Percentiles rank a stretch among this genome's conserved stretches.
phyloP scores from a whole-genome alignment of 2,113 vertebrate species.

The Hepsetus odoe region DNA sequence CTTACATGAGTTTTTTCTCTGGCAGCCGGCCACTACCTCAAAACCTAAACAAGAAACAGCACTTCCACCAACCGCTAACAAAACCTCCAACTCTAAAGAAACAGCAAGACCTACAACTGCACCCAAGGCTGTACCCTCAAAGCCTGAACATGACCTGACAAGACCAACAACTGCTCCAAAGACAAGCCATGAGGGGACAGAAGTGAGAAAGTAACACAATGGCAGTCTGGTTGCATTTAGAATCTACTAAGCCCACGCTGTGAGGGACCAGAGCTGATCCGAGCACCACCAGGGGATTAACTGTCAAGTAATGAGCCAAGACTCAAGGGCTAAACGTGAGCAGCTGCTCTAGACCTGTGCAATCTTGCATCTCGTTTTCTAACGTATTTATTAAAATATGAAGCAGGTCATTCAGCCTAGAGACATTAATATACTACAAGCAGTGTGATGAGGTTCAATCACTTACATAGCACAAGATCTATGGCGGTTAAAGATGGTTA shows the following conservation, averaged over 20 bases:
- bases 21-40: constrained; percentile 85
- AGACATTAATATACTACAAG: neutral
- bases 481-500: neutral
- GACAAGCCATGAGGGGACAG: neutral
- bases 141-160: constrained; percentile 17
- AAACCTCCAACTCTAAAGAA: constrained; percentile 25
- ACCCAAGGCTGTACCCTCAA: constrained; percentile 2
- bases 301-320: too few relatives aligned
- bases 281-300: too few relatives aligned
- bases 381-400: neutral
- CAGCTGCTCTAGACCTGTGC: too few relatives aligned
- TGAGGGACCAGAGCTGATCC: too few relatives aligned
- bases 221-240: neutral
- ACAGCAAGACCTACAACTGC: constrained; percentile 9
- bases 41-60: constrained; percentile 56
- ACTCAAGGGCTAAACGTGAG: too few relatives aligned
- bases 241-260: too few relatives aligned
- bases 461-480: neutral
- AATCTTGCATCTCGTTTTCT: too few relatives aligned
- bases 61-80: constrained; percentile 21
- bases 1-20: constrained; percentile 94
- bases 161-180: constrained; percentile 32
- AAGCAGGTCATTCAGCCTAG: neutral
- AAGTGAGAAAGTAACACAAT: constrained; percentile 1
- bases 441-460: neutral